Base-by-base conservation (phyloP, 2,797 vertebrate species). In the Simalia tracyae region DNA sequence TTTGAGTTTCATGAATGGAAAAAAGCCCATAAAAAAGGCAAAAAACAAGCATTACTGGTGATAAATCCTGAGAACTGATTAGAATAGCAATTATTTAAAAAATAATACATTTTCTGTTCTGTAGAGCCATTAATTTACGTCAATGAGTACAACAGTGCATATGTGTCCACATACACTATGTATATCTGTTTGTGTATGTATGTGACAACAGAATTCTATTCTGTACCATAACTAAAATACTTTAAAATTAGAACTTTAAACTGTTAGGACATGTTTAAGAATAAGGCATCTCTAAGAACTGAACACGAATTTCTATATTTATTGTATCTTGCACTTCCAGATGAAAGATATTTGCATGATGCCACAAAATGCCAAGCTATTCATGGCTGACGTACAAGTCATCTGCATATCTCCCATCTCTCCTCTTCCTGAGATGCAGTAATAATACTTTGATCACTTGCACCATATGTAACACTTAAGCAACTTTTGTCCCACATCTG, bases 231-330 rank as follows among this genome's bases (percentile, higher is more conserved):
- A 57, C 31, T 42, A 60, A 81, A 60, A 76, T 76, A 76, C 28
- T 61, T 84, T 42, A 90, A 90, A 90, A 61, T 22, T 42, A 66
- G 12, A 68, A 91, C 59, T 94, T 90, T 36, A 84, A 28, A 46
- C 92, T 87, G 57, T 94, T 84, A 87, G 26, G 46, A 81, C 2
- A 90, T 59, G 24, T 9, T 56, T 89, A 26, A 72, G 2, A 57
- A 5, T 31, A 57, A 60, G 24, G 24, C 54, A 89, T 9, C 19
- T 59, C 12, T 72, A 72, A 89, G 6, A 76, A 89, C n/a, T 72
- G 56, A 89, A 42, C 36, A 26, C 22, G 14, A 89, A 7, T 88
- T 64, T 54, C 61, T 66, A 2, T 17, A 54, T 9, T 22, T 22
- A 86, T 31, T 60, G 31, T 60, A 60, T 22, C n/a, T 87, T 22